These are phyloP conservation scores for Parnassius apollo DNA, from an alignment of 2,888 invertebrate species.

Conservation along the genomic window DNA sequence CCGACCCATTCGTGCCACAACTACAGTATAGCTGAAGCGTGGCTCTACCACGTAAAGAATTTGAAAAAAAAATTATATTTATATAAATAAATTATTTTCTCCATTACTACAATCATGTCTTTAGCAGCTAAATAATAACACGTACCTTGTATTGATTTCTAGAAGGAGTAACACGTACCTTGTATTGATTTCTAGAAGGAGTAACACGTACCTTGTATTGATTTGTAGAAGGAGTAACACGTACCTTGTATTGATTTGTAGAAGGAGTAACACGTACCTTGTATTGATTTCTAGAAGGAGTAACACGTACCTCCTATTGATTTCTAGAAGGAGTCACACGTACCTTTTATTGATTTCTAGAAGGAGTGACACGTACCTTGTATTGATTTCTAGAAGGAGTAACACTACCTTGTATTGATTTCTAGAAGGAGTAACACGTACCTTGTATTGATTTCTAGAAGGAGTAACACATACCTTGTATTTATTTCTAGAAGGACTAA, in stretches of 20 bases:
- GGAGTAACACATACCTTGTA: not conserved
- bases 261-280: conserved; percentile 5
- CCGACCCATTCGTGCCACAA: too few relatives aligned
- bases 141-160: not conserved
- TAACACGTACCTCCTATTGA: too few relatives aligned
- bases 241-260: not conserved
- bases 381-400: conserved; percentile 7
- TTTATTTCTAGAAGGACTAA: conserved; percentile 8
- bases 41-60: too few relatives aligned
- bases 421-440: conserved; percentile 18
- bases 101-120: too few relatives aligned
- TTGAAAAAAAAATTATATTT: too few relatives aligned
- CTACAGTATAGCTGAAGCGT: too few relatives aligned
- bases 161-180: conserved; percentile 17
- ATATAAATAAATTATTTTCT: too few relatives aligned
- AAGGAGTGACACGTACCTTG: not conserved
- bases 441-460: conserved; percentile 5
- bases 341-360: conserved; percentile 4
- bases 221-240: conserved; percentile 10
- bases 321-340: conserved; percentile 14
- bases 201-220: not conserved
- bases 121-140: too few relatives aligned
- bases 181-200: conserved; percentile 5
- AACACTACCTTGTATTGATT: too few relatives aligned
- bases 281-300: conserved; percentile 6